These are phyloP conservation scores for Magallana ariakensis DNA, from an alignment of 1,140 invertebrate species.

Conservation along the genomic window DNA sequence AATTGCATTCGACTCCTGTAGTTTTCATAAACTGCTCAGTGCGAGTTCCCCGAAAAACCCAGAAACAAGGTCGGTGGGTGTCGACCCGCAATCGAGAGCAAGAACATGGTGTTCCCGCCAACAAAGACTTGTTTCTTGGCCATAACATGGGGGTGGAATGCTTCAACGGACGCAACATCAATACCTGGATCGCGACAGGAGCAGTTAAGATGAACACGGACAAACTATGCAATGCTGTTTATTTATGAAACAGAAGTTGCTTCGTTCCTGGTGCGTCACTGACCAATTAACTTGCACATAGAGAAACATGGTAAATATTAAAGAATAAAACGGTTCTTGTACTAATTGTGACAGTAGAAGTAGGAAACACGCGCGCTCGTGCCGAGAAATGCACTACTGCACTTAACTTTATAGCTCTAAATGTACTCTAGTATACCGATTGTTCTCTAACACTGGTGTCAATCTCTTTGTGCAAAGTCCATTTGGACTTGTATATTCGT, in stretches of 20 bases:
- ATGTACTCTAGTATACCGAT: not conserved
- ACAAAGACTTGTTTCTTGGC: not conserved
- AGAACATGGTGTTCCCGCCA: constrained; percentile 11
- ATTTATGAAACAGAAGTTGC: constrained; percentile 5
- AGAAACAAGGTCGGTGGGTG: not conserved
- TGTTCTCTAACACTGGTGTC: too few relatives aligned
- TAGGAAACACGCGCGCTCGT: not conserved
- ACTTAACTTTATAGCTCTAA: not conserved
- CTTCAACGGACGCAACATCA: not conserved
- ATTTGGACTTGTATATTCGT: too few relatives aligned
- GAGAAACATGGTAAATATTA: not conserved
- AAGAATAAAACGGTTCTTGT: not conserved
- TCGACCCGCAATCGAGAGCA: constrained; percentile 18
- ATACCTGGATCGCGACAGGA: not conserved
- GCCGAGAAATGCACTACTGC: not conserved
- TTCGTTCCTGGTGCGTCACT: not conserved
- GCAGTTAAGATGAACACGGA: not conserved
- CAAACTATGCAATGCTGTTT: constrained; percentile 22
- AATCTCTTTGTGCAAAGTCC: too few relatives aligned
- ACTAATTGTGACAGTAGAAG: constrained; percentile 1
- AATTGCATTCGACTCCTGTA: not conserved
- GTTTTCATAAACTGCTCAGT: not conserved
- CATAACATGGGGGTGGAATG: not conserved
- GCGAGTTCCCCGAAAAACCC: not conserved
- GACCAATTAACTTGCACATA: constrained; percentile 1